These are phyloP conservation scores for Scaptomyza flava DNA, from an alignment of 2,888 invertebrate species.

Conservation along the genomic window DNA sequence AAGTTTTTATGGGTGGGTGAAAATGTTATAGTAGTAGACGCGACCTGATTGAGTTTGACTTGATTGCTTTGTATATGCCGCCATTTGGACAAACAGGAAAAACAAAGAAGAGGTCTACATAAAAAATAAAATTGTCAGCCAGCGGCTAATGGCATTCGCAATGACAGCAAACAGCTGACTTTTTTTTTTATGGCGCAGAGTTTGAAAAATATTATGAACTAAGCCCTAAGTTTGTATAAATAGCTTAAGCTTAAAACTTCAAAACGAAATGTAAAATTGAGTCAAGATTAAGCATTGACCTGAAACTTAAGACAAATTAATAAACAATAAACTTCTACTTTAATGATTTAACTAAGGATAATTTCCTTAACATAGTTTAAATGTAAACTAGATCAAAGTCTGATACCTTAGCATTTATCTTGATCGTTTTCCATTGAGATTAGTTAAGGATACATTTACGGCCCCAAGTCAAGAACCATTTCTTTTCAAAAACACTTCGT, in stretches of 20 bases:
- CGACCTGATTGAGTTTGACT: slow-evolving; percentile 17
- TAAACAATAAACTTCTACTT: too few species aligned
- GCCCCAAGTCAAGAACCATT: neutral
- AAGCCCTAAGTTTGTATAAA: neutral
- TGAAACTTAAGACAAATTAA: too few species aligned
- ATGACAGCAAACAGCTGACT: slow-evolving; percentile 9
- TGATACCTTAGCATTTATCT: too few species aligned
- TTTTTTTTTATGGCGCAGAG: too few species aligned
- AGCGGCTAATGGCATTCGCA: slow-evolving; percentile 17
- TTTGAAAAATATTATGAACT: neutral
- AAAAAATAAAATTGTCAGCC: slow-evolving; percentile 5
- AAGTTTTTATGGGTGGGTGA: slow-evolving; percentile 34
- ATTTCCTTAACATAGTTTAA: too few species aligned
- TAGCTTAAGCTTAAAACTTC: neutral
- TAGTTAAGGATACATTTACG: neutral
- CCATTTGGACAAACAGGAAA: slow-evolving; percentile 3
- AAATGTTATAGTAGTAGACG: neutral
- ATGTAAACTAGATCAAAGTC: too few species aligned
- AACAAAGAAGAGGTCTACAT: neutral
- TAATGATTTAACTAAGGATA: too few species aligned
- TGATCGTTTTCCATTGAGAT: neutral
- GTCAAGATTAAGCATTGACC: too few species aligned
- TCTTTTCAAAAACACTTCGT: neutral
- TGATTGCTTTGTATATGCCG: slow-evolving; percentile 33
- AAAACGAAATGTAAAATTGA: neutral